A percentile compares a stretch with the other conserved stretches of the same genome.
phyloP scores from a whole-genome alignment of 2,888 invertebrate genomes.

The Tribolium freemani region DNA sequence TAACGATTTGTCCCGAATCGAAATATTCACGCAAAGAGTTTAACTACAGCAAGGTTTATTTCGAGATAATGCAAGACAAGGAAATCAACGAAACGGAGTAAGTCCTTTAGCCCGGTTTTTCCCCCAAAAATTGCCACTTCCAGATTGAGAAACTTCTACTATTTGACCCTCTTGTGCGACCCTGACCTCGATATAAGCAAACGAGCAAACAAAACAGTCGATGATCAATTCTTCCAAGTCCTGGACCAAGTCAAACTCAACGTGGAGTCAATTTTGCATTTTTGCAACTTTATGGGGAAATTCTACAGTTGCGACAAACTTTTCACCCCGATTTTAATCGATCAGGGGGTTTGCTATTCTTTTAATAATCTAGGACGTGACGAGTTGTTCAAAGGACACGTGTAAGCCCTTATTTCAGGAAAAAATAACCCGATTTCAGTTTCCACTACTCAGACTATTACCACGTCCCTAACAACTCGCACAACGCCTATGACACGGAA shows the following conservation, averaged over 20 bases:
- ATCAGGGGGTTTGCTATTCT: constrained; percentile 39
- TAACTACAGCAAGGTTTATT: background rate
- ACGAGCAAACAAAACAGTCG: background rate
- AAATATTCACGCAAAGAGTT: constrained; percentile 41
- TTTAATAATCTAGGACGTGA: constrained; percentile 33
- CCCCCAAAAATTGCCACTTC: background rate
- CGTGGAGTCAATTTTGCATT: background rate
- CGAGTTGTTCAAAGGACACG: constrained; percentile 27
- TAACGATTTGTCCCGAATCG: constrained; percentile 62
- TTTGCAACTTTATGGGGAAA: constrained; percentile 1
- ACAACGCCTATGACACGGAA: constrained; percentile 68
- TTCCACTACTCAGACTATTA: constrained; percentile 5
- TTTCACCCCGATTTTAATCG: constrained; percentile 27
- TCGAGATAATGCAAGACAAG: background rate
- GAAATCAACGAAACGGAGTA: background rate
- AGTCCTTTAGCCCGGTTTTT: background rate
- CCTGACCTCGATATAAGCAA: background rate
- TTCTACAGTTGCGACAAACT: constrained; percentile 5
- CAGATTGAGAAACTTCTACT: background rate
- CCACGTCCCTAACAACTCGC: constrained; percentile 13
- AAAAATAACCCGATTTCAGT: background rate
- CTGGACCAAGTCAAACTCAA: background rate
- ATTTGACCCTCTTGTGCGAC: background rate
- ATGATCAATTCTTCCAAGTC: background rate
- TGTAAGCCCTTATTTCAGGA: constrained; percentile 12